phyloP scores from a whole-genome alignment of 1,140 invertebrate species.

The Amyelois transitella region DNA sequence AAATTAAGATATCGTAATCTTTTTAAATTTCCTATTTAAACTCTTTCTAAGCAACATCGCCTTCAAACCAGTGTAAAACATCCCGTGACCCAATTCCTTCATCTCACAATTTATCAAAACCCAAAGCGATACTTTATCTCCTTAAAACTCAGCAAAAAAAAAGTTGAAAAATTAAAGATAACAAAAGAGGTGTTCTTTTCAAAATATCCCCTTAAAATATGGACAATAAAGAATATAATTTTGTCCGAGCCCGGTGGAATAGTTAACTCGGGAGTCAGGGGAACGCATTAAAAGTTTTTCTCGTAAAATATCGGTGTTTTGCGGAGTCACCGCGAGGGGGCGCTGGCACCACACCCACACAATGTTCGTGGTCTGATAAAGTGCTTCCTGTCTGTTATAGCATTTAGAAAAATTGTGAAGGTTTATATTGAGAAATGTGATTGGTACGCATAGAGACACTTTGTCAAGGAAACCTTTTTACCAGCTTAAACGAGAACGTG shows the following conservation, averaged over 20 bases:
- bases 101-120: constrained; percentile 29
- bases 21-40: too few species aligned
- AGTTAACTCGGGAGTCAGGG: constrained; percentile 12
- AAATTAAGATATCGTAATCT: too few species aligned
- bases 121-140: constrained; percentile 31
- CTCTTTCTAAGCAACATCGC: not conserved
- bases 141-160: constrained; percentile 19
- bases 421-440: too few species aligned
- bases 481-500: too few species aligned
- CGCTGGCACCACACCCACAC: too few species aligned
- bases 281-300: constrained; percentile 13
- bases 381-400: too few species aligned
- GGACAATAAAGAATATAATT: constrained; percentile 29
- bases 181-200: constrained; percentile 8
- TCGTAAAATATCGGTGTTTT: constrained; percentile 1
- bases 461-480: too few species aligned
- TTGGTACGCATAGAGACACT: too few species aligned
- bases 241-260: constrained; percentile 16
- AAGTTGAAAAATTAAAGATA: constrained; percentile 27
- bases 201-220: constrained; percentile 18
- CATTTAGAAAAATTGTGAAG: too few species aligned
- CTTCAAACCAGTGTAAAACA: not conserved
- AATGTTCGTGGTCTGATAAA: too few species aligned
- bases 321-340: not conserved
- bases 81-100: constrained; percentile 1